These are phyloP conservation scores for Heliconius hortense DNA, from an alignment of 2,888 invertebrate species.

Conservation along the genomic window DNA sequence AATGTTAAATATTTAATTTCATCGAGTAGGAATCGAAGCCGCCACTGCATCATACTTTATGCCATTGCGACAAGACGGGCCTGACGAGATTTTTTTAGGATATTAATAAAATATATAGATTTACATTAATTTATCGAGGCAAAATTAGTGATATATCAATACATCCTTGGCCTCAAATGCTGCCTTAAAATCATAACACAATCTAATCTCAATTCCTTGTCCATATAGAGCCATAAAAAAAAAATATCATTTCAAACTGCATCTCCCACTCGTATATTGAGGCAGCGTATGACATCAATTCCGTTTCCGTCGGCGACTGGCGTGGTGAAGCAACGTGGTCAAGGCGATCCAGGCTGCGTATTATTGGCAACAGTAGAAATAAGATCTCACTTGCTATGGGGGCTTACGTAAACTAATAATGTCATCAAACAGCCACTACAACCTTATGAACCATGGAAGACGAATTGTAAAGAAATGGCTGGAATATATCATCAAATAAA, in stretches of 20 bases:
- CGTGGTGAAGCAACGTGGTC: conserved; percentile 55
- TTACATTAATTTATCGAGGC: no score
- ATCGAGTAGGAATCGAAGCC: not conserved
- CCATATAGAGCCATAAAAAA: not conserved
- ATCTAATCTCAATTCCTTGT: no score
- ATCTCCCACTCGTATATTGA: conserved; percentile 30
- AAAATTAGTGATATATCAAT: no score
- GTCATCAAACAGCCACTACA: conserved; percentile 36
- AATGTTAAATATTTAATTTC: not conserved
- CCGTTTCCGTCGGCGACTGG: conserved; percentile 53
- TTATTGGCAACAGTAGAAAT: conserved; percentile 46
- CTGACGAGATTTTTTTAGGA: not conserved
- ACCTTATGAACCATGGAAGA: conserved; percentile 18
- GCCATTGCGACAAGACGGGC: not conserved
- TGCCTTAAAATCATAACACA: no score
- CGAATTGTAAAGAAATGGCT: not conserved
- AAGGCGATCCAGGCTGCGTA: conserved; percentile 52
- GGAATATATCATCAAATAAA: not conserved
- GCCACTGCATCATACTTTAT: not conserved
- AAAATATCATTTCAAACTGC: conserved; percentile 4
- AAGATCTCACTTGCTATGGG: conserved; percentile 43
- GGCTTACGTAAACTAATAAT: conserved; percentile 40
- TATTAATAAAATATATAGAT: not conserved
- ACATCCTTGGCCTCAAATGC: no score
- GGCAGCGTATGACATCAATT: conserved; percentile 46